A percentile compares a stretch with the other conserved stretches of the same genome.
These are phyloP conservation scores for Mylabris sibirica DNA, from an alignment of 2,888 invertebrate genomes.

Conservation along the genomic window DNA sequence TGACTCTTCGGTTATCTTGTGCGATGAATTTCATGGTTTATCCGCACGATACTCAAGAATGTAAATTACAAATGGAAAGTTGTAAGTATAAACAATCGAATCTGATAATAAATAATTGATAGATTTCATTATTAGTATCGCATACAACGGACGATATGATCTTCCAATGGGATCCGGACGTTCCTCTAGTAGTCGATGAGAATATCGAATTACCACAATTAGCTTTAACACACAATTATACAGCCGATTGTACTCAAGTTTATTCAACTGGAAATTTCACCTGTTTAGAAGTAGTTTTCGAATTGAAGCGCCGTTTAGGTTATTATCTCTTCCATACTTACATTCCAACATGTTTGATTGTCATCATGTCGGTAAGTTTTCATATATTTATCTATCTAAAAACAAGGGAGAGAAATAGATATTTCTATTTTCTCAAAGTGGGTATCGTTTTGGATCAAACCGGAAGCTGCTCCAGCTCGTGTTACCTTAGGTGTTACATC, in stretches of 20 bases:
- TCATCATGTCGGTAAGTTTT: constrained; percentile 86
- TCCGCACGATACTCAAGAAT: constrained; percentile 94
- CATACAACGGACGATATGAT: constrained; percentile 94
- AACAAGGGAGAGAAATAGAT: not conserved
- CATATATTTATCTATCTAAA: too few relatives aligned
- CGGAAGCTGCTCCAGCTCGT: constrained; percentile 91
- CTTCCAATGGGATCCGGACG: constrained; percentile 92
- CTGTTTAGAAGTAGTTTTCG: constrained; percentile 89
- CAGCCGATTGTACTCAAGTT: constrained; percentile 90
- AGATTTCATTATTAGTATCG: constrained; percentile 71
- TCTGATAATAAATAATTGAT: not conserved
- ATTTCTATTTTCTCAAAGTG: constrained; percentile 64
- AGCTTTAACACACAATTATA: constrained; percentile 82
- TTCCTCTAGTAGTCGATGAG: constrained; percentile 87
- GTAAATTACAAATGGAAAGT: constrained; percentile 94
- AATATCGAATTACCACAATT: constrained; percentile 91
- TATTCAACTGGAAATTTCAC: constrained; percentile 95
- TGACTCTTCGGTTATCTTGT: constrained; percentile 87
- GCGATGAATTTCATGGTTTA: constrained; percentile 95
- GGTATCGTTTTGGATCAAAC: constrained; percentile 96
- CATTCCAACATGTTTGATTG: constrained; percentile 92
- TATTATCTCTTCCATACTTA: constrained; percentile 94
- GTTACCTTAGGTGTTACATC: constrained; percentile 93
- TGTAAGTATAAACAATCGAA: constrained; percentile 72
- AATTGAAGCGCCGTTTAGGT: constrained; percentile 85